These are phyloP conservation scores for Sinella curviseta DNA, from an alignment of 1,140 invertebrate genomes.

Conservation along the genomic window DNA sequence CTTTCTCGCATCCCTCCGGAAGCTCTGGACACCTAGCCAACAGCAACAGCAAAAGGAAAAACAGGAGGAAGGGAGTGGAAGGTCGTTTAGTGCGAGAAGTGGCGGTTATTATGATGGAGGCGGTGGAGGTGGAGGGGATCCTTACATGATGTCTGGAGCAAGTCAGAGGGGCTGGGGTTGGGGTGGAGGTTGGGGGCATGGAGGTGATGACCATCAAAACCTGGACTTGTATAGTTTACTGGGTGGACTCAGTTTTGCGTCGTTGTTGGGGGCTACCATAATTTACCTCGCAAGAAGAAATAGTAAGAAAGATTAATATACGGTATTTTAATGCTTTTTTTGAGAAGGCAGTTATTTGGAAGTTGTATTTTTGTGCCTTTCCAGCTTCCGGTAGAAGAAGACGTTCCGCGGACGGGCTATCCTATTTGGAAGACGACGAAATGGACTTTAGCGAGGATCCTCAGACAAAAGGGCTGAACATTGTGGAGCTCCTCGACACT, in stretches of 20 bases:
- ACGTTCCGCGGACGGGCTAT: constrained; percentile 12
- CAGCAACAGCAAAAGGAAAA: too few relatives aligned
- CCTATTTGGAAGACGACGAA: constrained; percentile 32
- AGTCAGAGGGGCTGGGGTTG: neutral
- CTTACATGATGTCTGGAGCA: neutral
- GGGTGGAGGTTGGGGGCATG: neutral
- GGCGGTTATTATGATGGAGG: neutral
- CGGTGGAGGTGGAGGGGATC: neutral
- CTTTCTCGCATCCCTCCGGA: neutral
- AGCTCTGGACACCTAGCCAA: neutral
- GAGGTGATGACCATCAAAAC: constrained; percentile 33
- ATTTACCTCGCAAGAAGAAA: constrained; percentile 41
- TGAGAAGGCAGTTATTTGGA: neutral
- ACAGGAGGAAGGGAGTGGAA: neutral
- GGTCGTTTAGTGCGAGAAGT: neutral
- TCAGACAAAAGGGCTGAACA: neutral
- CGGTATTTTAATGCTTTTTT: neutral
- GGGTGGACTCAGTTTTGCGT: constrained; percentile 44
- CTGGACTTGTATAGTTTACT: constrained; percentile 45
- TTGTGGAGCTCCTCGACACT: constrained; percentile 1
- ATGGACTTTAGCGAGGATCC: neutral
- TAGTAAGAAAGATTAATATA: constrained; percentile 30
- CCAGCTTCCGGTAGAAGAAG: constrained; percentile 35
- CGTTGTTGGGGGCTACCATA: constrained; percentile 45
- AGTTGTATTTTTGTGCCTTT: neutral